phyloP scores from a whole-genome alignment of 2,888 invertebrate species.

The Ennomos erosarius region DNA sequence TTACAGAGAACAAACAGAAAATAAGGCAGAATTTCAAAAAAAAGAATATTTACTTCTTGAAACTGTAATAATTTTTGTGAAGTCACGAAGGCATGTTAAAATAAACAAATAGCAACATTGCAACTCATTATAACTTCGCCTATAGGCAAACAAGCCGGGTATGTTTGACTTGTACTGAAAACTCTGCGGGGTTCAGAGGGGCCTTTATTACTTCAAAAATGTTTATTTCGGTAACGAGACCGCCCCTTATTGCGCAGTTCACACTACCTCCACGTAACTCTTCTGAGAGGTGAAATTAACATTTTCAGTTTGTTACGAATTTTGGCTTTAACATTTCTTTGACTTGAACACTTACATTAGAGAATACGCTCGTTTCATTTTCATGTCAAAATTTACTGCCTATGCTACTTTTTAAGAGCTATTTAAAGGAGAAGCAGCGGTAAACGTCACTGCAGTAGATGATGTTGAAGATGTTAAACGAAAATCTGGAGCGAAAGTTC shows the following conservation, averaged over 20 bases:
- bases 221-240: constrained; percentile 44
- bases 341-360: constrained; percentile 8
- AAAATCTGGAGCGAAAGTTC: no score
- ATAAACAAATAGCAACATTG: constrained; percentile 51
- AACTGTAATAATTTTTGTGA: constrained; percentile 52
- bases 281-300: constrained; percentile 33
- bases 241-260: constrained; percentile 40
- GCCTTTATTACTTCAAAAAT: constrained; percentile 48
- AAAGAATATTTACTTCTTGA: constrained; percentile 26
- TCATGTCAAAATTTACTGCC: constrained; percentile 1
- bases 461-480: no score
- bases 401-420: background rate
- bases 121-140: constrained; percentile 65
- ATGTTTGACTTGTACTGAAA: constrained; percentile 46
- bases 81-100: constrained; percentile 57
- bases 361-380: constrained; percentile 1
- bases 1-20: constrained; percentile 14
- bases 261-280: constrained; percentile 39
- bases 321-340: constrained; percentile 26
- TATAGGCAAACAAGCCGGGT: constrained; percentile 48
- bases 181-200: constrained; percentile 36
- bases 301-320: constrained; percentile 31
- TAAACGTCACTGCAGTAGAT: no score
- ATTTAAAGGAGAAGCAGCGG: background rate
- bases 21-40: constrained; percentile 22